Percentiles rank a stretch among this genome's conserved stretches.
phyloP scores from a whole-genome alignment of 2,113 vertebrate genomes.

The Pipra filicauda region DNA sequence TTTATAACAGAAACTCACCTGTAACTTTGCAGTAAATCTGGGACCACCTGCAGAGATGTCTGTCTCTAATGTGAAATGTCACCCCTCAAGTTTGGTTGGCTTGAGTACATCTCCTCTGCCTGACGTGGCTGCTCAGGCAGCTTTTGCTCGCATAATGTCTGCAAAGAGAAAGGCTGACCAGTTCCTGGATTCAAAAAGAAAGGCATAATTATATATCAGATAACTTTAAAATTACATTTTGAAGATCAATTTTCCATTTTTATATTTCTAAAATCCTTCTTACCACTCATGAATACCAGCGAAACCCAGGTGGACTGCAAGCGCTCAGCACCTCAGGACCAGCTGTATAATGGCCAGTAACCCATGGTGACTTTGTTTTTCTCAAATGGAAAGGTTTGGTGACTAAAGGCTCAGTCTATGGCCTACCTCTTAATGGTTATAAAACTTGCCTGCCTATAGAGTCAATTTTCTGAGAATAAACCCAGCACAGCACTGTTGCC shows the following conservation, averaged over 20 bases:
- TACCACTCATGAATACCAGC: not conserved
- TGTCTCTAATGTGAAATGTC: not conserved
- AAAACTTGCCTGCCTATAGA: not conserved
- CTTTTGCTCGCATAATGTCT: not conserved
- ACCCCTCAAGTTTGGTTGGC: not conserved
- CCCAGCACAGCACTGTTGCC: not conserved
- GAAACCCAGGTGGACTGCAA: not conserved
- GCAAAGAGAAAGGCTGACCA: not conserved
- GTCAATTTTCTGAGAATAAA: not conserved
- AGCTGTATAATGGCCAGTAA: not conserved
- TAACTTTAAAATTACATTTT: not conserved
- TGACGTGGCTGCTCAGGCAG: not conserved
- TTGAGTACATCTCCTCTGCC: not conserved
- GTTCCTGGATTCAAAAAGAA: not conserved
- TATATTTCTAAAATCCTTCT: not conserved
- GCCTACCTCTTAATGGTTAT: not conserved
- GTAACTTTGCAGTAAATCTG: not conserved
- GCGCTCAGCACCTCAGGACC: rapidly evolving
- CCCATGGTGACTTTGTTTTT: not conserved
- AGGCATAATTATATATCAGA: not conserved
- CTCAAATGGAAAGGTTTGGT: not conserved
- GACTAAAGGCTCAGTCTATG: not conserved
- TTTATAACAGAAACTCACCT: not conserved
- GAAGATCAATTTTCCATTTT: not conserved
- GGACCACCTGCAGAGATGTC: not conserved